Evolutionary conservation across 1,140 invertebrate species (phyloP).

Genomic region (Drepana arcuata): DNA sequence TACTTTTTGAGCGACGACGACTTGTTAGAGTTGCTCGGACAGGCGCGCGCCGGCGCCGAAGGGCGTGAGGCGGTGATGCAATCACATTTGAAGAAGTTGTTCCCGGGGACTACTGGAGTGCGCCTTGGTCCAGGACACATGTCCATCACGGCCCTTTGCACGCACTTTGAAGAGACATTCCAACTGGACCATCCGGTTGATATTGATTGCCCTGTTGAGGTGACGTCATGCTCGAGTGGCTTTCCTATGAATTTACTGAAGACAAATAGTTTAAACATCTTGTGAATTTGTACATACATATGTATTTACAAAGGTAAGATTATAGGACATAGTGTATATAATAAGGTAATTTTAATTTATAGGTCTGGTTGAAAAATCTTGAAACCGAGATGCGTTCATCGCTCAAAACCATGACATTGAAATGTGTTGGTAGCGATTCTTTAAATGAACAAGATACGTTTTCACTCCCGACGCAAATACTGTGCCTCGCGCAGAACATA

Average conservation of each 20-base stretch:
- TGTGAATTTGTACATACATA: too few species aligned
- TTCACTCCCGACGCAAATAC: conserved; percentile 89
- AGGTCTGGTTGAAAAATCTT: conserved; percentile 87
- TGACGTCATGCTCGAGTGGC: too few species aligned
- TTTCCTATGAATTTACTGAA: too few species aligned
- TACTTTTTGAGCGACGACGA: conserved; percentile 98
- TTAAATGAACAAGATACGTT: conserved; percentile 78
- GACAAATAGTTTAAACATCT: too few species aligned
- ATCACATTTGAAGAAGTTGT: conserved; percentile 94
- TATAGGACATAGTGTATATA: too few species aligned
- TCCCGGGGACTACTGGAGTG: conserved; percentile 81
- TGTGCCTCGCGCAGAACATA: conserved; percentile 80
- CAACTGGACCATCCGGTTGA: conserved; percentile 86
- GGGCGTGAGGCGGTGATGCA: conserved; percentile 91
- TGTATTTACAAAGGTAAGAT: too few species aligned
- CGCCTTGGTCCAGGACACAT: conserved; percentile 47
- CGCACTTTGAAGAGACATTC: conserved; percentile 87
- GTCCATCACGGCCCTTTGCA: conserved; percentile 67
- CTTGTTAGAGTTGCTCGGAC: conserved; percentile 92
- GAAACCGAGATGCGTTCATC: conserved; percentile 88
- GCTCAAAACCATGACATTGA: conserved; percentile 76
- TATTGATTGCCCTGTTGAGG: conserved; percentile 87
- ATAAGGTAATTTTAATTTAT: conserved; percentile 19
- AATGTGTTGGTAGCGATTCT: conserved; percentile 76
- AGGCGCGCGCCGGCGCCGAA: conserved; percentile 73